Percentiles rank a stretch among this genome's conserved stretches.
These are phyloP conservation scores for Ceyx margarethae DNA, from an alignment of 2,113 vertebrate species.

Conservation along the genomic window DNA sequence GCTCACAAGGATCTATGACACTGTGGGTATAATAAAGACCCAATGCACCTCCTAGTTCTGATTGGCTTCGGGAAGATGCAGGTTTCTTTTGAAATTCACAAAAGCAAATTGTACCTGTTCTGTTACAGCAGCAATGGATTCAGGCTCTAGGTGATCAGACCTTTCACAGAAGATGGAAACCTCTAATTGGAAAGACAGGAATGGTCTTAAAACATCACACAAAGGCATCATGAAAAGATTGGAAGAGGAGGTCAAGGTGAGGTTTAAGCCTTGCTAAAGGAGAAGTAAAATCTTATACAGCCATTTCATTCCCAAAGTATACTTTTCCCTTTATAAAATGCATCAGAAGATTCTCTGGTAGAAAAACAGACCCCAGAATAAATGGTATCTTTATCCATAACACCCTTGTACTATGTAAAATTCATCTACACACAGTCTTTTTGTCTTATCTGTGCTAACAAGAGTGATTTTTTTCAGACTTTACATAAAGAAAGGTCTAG, in stretches of 20 bases:
- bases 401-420: background rate
- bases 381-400: background rate
- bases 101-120: background rate
- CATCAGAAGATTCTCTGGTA: background rate
- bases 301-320: background rate
- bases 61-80: background rate
- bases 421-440: background rate
- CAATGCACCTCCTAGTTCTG: background rate
- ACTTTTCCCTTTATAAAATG: background rate
- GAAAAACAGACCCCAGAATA: background rate
- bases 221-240: background rate
- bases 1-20: background rate
- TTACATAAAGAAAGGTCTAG: background rate
- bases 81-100: background rate
- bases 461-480: accelerated
- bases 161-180: background rate
- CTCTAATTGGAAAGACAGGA: background rate
- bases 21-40: background rate
- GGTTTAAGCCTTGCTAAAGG: background rate
- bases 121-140: background rate
- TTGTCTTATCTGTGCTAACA: background rate
- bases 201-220: background rate
- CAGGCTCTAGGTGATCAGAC: accelerated
- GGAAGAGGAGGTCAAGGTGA: background rate
- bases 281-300: background rate